A percentile compares a stretch with the other conserved stretches of the same genome.
Evolutionary conservation across 1,140 invertebrate genomes (phyloP).

Genomic region (Drosophila eugracilis): DNA sequence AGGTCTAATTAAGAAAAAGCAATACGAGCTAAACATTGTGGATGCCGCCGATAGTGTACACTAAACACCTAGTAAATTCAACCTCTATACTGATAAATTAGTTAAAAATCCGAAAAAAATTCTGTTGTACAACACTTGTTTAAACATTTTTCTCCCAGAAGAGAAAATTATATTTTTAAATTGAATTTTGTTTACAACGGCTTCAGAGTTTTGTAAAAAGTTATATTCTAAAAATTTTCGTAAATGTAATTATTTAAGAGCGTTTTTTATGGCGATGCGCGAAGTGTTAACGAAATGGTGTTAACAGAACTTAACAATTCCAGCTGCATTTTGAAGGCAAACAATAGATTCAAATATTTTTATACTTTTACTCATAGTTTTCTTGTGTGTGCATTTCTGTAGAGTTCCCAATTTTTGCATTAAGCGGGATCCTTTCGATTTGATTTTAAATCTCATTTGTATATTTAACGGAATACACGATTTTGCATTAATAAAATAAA

Average conservation of each 20-base stretch:
- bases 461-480: conserved; percentile 63
- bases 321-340: conserved; percentile 69
- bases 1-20: conserved; percentile 30
- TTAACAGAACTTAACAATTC: conserved; percentile 48
- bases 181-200: conserved; percentile 31
- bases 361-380: conserved; percentile 61
- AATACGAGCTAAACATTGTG: conserved; percentile 47
- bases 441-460: conserved; percentile 69
- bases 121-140: conserved; percentile 46
- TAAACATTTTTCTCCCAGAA: conserved; percentile 30
- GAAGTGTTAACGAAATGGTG: conserved; percentile 19
- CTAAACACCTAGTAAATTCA: conserved; percentile 67
- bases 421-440: conserved; percentile 23
- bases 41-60: conserved; percentile 32
- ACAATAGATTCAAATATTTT: conserved; percentile 41
- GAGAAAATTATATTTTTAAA: conserved; percentile 38
- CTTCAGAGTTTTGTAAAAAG: conserved; percentile 42
- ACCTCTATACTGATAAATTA: conserved; percentile 62
- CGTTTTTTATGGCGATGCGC: conserved; percentile 30
- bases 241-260: conserved; percentile 36
- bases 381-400: conserved; percentile 57
- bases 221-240: conserved; percentile 19
- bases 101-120: conserved; percentile 40
- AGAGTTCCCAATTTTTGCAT: conserved; percentile 35
- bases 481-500: conserved; percentile 75